phyloP scores from a whole-genome alignment of 2,888 invertebrate species.

The Lasioglossum villosulum region DNA sequence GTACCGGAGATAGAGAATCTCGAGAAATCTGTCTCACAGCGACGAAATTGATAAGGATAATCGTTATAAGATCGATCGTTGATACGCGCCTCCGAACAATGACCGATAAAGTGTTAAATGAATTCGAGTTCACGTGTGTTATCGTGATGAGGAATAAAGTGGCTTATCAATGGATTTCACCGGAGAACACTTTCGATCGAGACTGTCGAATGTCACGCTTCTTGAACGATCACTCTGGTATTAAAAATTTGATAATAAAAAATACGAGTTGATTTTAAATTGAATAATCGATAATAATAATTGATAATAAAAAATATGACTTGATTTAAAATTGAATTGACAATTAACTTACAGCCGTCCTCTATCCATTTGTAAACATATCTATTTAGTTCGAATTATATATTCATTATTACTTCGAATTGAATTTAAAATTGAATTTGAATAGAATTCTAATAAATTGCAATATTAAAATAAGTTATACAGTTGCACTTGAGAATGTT shows the following conservation, averaged over 20 bases:
- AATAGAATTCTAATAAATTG: too few relatives aligned
- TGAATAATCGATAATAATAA: not conserved
- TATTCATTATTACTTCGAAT: too few relatives aligned
- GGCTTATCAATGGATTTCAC: not conserved
- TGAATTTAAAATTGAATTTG: too few relatives aligned
- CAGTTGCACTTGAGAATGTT: too few relatives aligned
- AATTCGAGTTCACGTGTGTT: conserved; percentile 14
- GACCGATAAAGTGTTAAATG: conserved; percentile 46
- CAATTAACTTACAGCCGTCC: not conserved
- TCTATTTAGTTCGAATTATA: too few relatives aligned
- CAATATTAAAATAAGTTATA: too few relatives aligned
- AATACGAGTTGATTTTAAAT: not conserved
- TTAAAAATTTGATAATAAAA: not conserved
- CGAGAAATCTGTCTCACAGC: not conserved
- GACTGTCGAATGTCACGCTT: not conserved
- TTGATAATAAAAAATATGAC: not conserved
- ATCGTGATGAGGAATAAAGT: not conserved
- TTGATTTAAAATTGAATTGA: not conserved
- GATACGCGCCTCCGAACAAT: conserved; percentile 28
- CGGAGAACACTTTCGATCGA: not conserved
- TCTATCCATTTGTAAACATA: too few relatives aligned
- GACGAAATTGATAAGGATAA: conserved; percentile 33
- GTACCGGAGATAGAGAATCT: conserved; percentile 10
- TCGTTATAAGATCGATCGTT: conserved; percentile 27
- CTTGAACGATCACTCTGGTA: not conserved